A percentile compares a stretch with the other conserved stretches of the same genome.
Conservation (phyloP, 2,113 vertebrate species). For the Pampusana beccarii region DNA sequence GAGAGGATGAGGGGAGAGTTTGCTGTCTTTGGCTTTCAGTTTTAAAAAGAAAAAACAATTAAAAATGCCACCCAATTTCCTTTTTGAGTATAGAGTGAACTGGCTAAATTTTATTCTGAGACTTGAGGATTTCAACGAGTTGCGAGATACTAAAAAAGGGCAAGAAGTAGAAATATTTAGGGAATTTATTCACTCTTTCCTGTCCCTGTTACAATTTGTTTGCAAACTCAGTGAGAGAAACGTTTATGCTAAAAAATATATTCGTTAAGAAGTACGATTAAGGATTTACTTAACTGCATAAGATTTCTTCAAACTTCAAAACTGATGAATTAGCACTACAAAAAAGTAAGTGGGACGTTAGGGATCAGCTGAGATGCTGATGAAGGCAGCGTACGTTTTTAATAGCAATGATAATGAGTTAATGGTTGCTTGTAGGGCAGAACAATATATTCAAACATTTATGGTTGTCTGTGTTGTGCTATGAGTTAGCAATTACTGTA, state of each 20-base stretch:
- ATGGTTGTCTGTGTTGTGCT: neutral
- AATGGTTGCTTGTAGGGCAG: neutral
- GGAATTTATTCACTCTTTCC: neutral
- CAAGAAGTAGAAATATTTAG: neutral
- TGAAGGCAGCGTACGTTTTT: neutral
- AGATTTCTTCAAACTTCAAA: neutral
- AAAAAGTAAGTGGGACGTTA: neutral
- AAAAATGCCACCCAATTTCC: neutral
- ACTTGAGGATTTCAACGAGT: neutral
- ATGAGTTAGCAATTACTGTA: neutral
- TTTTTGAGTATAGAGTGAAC: neutral
- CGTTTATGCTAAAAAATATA: neutral
- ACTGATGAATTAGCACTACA: neutral
- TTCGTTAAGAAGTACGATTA: neutral
- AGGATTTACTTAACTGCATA: neutral
- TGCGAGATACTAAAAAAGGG: neutral
- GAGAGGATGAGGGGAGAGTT: neutral
- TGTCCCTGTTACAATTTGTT: neutral
- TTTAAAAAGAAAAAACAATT: neutral
- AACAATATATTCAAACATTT: neutral
- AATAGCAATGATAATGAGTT: neutral
- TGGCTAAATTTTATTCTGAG: neutral
- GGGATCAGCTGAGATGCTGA: neutral
- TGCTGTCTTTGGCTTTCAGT: neutral
- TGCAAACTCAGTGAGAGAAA: neutral